Conservation (phyloP, 2,888 invertebrate genomes). For the Ormyrus rosae region DNA sequence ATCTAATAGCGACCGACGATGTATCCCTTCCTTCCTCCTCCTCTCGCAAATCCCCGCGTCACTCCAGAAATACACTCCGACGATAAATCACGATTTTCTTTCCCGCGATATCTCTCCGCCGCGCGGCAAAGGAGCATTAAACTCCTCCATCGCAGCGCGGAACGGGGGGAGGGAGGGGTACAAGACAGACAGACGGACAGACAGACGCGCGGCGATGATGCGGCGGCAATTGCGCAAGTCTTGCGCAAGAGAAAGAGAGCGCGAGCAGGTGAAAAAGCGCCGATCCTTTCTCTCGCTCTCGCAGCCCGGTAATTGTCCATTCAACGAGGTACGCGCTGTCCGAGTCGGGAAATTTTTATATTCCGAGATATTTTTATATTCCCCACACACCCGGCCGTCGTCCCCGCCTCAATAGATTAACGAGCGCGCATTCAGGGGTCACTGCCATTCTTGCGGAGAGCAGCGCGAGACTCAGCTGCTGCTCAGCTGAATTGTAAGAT, state of each 20-base stretch:
- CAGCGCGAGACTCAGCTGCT: constrained; percentile 55
- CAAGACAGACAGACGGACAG: too few species aligned
- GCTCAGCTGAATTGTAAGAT: constrained; percentile 15
- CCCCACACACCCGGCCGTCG: not conserved
- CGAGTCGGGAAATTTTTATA: constrained; percentile 14
- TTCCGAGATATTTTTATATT: too few species aligned
- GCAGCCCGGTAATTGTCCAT: not conserved
- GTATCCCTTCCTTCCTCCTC: not conserved
- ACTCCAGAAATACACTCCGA: constrained; percentile 3
- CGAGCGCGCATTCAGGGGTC: constrained; percentile 64
- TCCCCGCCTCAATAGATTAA: constrained; percentile 65
- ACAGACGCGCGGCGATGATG: not conserved
- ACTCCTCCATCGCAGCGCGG: not conserved
- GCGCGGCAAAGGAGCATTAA: not conserved
- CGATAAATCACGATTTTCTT: constrained; percentile 25
- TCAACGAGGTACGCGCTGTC: not conserved
- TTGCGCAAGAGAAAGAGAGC: not conserved
- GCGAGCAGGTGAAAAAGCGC: constrained; percentile 17
- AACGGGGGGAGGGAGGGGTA: not conserved
- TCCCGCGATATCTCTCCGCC: not conserved
- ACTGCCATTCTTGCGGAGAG: constrained; percentile 59
- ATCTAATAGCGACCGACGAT: constrained; percentile 11
- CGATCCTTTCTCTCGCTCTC: constrained; percentile 5
- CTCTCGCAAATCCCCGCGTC: constrained; percentile 3
- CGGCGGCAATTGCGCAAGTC: not conserved